Percentiles rank a stretch among this genome's conserved stretches.
Conservation (phyloP, 2,797 vertebrate species). For the Crocodylus rhombifer region DNA sequence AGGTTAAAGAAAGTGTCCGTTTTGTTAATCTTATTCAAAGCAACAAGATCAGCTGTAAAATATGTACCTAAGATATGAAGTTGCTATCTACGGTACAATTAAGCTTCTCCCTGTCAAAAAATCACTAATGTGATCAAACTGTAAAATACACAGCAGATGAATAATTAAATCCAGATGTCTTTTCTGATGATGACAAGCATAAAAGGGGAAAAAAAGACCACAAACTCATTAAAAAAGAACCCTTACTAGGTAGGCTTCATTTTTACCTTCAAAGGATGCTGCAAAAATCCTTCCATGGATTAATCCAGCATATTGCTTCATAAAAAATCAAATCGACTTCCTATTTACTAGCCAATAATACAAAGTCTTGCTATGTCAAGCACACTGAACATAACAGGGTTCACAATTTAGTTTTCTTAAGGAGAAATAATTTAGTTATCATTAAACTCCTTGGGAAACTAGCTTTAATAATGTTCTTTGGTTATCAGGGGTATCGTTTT, state of each 20-base stretch:
- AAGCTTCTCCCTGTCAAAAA: slow-evolving; percentile 48
- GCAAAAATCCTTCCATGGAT: background rate
- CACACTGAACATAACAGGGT: slow-evolving; percentile 53
- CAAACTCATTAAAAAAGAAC: slow-evolving; percentile 20
- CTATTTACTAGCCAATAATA: slow-evolving; percentile 34
- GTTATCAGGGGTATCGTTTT: slow-evolving; percentile 74
- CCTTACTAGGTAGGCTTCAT: background rate
- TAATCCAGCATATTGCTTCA: slow-evolving; percentile 7
- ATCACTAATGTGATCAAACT: slow-evolving; percentile 56
- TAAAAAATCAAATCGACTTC: slow-evolving; percentile 40
- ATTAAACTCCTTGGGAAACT: slow-evolving; percentile 75
- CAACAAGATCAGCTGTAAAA: slow-evolving; percentile 24
- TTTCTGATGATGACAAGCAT: slow-evolving; percentile 32
- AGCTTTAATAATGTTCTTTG: slow-evolving; percentile 77
- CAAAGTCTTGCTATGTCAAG: slow-evolving; percentile 18
- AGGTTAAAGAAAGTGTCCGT: background rate
- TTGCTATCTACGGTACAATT: slow-evolving; percentile 46
- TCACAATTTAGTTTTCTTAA: slow-evolving; percentile 68
- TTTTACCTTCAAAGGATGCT: slow-evolving; percentile 18
- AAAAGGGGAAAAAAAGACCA: slow-evolving; percentile 22
- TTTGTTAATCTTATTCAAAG: background rate
- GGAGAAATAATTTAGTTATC: slow-evolving; percentile 76
- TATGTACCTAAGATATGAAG: slow-evolving; percentile 25
- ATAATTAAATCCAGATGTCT: slow-evolving; percentile 73
- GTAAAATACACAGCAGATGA: slow-evolving; percentile 47